Conservation (phyloP, 2,888 invertebrate genomes). For the Sialis lutaria region DNA sequence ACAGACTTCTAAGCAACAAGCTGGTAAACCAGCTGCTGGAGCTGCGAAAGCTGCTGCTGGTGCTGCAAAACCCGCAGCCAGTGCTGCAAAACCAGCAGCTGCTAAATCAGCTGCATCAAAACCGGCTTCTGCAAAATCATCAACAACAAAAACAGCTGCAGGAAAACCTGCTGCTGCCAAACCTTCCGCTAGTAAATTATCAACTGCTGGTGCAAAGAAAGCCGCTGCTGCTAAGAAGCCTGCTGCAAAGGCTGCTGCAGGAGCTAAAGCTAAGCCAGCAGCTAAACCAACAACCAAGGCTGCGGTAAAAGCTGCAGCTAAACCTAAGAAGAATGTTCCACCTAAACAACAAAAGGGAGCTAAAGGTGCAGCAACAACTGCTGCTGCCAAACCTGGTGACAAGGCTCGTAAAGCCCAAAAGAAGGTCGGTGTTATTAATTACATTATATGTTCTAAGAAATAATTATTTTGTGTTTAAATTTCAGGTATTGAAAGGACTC, state of each 20-base stretch:
- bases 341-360: slow-evolving; percentile 35
- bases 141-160: slow-evolving; percentile 16
- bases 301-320: slow-evolving; percentile 33
- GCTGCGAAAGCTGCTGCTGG: slow-evolving; percentile 28
- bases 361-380: slow-evolving; percentile 20
- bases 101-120: slow-evolving; percentile 26
- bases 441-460: slow-evolving; percentile 7
- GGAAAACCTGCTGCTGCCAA: slow-evolving; percentile 13
- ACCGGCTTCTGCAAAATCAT: slow-evolving; percentile 20
- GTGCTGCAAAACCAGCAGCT: slow-evolving; percentile 31
- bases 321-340: slow-evolving; percentile 34
- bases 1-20: background rate
- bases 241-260: slow-evolving; percentile 16
- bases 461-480: slow-evolving; percentile 12
- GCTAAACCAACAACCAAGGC: slow-evolving; percentile 26
- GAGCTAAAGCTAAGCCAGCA: slow-evolving; percentile 19
- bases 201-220: slow-evolving; percentile 13
- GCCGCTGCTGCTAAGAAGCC: slow-evolving; percentile 13
- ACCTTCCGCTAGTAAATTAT: slow-evolving; percentile 11
- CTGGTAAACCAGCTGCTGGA: slow-evolving; percentile 12
- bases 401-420: slow-evolving; percentile 75
- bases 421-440: slow-evolving; percentile 38
- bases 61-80: slow-evolving; percentile 33
- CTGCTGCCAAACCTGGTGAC: slow-evolving; percentile 33
- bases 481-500: slow-evolving; percentile 75